Percentiles rank a stretch among this genome's conserved stretches.
These are phyloP conservation scores for Callyntrura guangdongensis DNA, from an alignment of 2,888 invertebrate genomes.

Conservation along the genomic window DNA sequence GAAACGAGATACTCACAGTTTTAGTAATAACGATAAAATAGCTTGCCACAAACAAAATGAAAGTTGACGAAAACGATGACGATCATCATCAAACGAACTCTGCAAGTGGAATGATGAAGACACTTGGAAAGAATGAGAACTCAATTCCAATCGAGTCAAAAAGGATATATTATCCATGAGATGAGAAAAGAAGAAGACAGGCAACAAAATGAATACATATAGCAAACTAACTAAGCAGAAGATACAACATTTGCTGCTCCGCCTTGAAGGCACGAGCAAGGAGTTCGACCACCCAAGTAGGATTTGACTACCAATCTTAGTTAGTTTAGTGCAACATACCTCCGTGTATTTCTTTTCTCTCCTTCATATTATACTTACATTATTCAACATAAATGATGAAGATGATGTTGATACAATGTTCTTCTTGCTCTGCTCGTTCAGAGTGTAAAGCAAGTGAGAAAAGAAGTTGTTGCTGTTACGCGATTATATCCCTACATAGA, in stretches of 20 bases:
- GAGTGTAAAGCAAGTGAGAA: conserved; percentile 62
- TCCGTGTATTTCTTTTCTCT: conserved; percentile 76
- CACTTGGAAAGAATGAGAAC: conserved; percentile 84
- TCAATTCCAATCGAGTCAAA: conserved; percentile 84
- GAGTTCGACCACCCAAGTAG: conserved; percentile 84
- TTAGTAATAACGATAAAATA: conserved; percentile 37
- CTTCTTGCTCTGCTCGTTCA: conserved; percentile 52
- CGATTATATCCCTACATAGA: background rate
- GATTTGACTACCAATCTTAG: conserved; percentile 85
- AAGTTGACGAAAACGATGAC: conserved; percentile 71
- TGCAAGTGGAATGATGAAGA: conserved; percentile 84
- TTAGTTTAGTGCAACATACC: conserved; percentile 81
- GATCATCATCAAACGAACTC: conserved; percentile 79
- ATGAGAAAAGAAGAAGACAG: conserved; percentile 76
- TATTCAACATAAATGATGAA: conserved; percentile 73
- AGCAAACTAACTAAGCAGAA: conserved; percentile 81
- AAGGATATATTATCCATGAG: conserved; percentile 80
- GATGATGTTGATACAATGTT: conserved; percentile 75
- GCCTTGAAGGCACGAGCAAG: conserved; percentile 85
- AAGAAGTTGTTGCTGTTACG: conserved; percentile 25
- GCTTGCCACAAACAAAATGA: conserved; percentile 50
- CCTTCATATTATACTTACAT: conserved; percentile 58
- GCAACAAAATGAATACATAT: conserved; percentile 79
- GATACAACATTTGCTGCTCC: conserved; percentile 83
- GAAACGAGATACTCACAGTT: conserved; percentile 29